Evolutionary conservation across 1,140 invertebrate species (phyloP).

Genomic region (Saccostrea echinata): DNA sequence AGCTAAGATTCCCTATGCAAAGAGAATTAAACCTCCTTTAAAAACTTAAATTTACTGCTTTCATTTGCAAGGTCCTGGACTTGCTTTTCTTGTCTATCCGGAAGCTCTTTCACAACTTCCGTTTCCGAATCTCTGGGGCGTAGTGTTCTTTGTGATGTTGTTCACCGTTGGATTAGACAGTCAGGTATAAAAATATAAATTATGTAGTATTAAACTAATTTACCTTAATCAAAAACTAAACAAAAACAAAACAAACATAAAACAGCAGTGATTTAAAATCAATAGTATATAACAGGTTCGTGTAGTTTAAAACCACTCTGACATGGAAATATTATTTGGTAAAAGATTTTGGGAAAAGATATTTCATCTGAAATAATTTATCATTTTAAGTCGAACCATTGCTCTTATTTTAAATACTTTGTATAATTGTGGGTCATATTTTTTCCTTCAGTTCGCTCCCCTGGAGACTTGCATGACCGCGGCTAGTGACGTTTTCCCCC

Average conservation of each 20-base stretch:
- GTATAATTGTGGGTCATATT: neutral
- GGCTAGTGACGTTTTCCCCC: neutral
- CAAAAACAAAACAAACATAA: neutral
- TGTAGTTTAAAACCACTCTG: too few species aligned
- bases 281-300: too few species aligned
- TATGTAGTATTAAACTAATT: neutral
- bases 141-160: constrained; percentile 93
- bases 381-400: neutral
- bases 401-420: neutral
- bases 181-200: constrained; percentile 83
- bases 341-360: too few species aligned
- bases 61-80: constrained; percentile 83
- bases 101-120: constrained; percentile 89
- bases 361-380: too few species aligned
- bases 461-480: neutral
- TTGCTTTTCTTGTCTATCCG: constrained; percentile 91
- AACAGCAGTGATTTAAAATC: too few species aligned
- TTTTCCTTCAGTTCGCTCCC: neutral
- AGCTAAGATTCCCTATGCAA: too few species aligned
- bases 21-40: too few species aligned
- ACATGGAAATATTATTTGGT: too few species aligned
- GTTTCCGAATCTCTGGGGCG: constrained; percentile 88
- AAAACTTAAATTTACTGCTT: neutral
- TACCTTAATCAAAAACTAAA: neutral
- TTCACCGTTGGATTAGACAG: constrained; percentile 93